A percentile compares a stretch with the other conserved stretches of the same genome.
Conservation (phyloP, 2,113 vertebrate genomes). For the Balaenoptera acutorostrata region DNA sequence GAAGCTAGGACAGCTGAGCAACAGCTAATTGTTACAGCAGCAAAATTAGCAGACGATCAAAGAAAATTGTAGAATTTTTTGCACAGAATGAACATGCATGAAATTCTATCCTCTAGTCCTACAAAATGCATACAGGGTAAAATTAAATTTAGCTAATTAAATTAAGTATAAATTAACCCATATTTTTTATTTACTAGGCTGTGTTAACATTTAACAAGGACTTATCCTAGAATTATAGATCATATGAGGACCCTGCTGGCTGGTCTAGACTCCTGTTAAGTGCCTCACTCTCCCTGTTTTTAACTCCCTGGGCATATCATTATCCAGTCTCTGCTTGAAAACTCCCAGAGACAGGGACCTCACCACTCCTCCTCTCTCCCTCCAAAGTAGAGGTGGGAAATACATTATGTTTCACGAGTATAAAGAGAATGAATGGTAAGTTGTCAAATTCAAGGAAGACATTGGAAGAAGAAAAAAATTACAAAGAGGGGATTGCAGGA, state of each 20-base stretch:
- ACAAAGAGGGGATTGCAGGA: not conserved
- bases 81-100: not conserved
- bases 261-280: not conserved
- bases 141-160: conserved; percentile 53
- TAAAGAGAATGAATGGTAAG: not conserved
- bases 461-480: not conserved
- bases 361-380: accelerated
- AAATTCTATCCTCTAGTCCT: conserved; percentile 28
- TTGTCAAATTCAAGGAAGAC: not conserved
- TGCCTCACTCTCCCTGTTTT: no score
- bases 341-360: not conserved
- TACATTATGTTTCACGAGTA: no score
- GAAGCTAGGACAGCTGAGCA: not conserved
- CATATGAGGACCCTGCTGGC: not conserved
- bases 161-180: conserved; percentile 27
- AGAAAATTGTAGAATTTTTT: conserved; percentile 19
- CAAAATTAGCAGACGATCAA: conserved; percentile 55
- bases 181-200: not conserved
- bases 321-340: not conserved
- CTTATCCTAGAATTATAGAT: not conserved
- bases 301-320: no score
- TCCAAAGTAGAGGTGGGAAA: not conserved
- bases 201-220: not conserved
- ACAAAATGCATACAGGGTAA: not conserved
- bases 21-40: conserved; percentile 16